A percentile compares a stretch with the other conserved stretches of the same genome.
phyloP scores from a whole-genome alignment of 2,797 vertebrate genomes.

The Lepilemur ruficaudatus region DNA sequence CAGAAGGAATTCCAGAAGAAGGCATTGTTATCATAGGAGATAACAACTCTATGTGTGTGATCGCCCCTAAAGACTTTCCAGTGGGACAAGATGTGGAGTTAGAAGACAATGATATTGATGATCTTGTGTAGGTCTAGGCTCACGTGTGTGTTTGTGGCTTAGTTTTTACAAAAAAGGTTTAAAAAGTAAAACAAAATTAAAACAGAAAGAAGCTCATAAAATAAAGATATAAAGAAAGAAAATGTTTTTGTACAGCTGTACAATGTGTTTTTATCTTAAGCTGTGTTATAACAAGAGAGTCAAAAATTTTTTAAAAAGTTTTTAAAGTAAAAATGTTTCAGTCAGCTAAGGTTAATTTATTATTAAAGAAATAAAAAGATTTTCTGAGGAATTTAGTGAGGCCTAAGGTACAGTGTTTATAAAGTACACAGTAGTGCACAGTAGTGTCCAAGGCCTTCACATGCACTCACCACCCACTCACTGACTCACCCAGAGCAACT shows the following conservation, averaged over 20 bases:
- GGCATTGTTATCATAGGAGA: not conserved
- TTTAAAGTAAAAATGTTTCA: not conserved
- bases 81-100: not conserved
- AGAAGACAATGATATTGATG: not conserved
- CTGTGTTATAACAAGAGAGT: not conserved
- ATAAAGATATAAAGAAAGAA: not conserved
- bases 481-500: not conserved
- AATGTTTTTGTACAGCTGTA: too few species aligned
- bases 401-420: not conserved
- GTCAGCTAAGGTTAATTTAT: not conserved
- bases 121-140: not conserved
- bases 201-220: not conserved
- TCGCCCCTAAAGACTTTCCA: not conserved
- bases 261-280: not conserved
- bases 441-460: not conserved
- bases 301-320: not conserved
- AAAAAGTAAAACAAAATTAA: not conserved
- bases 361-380: not conserved
- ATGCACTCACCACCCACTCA: not conserved
- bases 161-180: not conserved
- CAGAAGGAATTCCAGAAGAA: not conserved
- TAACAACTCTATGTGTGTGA: not conserved
- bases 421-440: not conserved
- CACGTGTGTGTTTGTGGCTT: not conserved
- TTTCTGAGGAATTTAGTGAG: not conserved